These are phyloP conservation scores for Cichlasoma orientale DNA, from an alignment of 2,797 vertebrate species.

Conservation along the genomic window DNA sequence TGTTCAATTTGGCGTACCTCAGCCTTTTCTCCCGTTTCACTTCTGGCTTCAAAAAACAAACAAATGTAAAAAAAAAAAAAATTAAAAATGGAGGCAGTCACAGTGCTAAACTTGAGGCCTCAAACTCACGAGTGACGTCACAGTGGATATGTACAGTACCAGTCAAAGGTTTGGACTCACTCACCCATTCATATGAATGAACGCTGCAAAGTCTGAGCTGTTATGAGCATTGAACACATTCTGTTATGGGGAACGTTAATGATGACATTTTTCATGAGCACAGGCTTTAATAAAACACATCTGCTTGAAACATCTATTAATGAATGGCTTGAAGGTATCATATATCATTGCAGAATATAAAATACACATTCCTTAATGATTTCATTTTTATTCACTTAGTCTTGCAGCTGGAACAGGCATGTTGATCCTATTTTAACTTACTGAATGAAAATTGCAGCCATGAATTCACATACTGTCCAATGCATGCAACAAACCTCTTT, in stretches of 20 bases:
- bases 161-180: too few relatives aligned
- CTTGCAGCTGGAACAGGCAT: neutral
- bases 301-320: neutral
- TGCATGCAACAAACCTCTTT: neutral
- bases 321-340: slow-evolving; percentile 7
- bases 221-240: neutral
- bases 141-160: neutral
- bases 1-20: too few relatives aligned
- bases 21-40: too few relatives aligned
- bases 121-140: neutral
- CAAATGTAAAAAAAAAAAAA: too few relatives aligned
- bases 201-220: neutral
- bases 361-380: slow-evolving; percentile 4
- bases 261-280: slow-evolving; percentile 3
- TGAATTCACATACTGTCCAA: neutral
- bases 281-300: slow-evolving; percentile 17
- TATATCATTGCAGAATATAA: slow-evolving; percentile 10
- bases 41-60: neutral
- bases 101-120: neutral
- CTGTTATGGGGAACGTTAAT: neutral
- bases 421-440: neutral
- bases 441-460: neutral
- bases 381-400: slow-evolving; percentile 10
- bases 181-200: too few relatives aligned
- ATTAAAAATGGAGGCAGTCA: neutral